phyloP scores from a whole-genome alignment of 2,888 invertebrate genomes.

The Dryobotodes eremita region DNA sequence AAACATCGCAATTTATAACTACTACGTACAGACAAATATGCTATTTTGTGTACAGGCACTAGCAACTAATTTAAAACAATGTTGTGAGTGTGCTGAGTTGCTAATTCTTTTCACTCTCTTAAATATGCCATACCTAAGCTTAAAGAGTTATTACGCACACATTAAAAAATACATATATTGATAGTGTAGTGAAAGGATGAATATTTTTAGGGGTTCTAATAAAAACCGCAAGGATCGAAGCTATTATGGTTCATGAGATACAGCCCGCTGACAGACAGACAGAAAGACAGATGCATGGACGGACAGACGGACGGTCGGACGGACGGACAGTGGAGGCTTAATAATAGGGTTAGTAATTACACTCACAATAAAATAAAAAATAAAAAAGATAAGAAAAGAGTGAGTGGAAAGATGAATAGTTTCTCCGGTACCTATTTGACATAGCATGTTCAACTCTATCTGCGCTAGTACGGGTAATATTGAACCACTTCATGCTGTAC shows the following conservation, averaged over 20 bases:
- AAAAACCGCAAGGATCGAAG: too few species aligned
- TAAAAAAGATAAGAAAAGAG: not conserved
- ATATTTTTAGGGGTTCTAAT: too few species aligned
- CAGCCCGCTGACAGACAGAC: not conserved
- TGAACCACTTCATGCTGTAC: constrained; percentile 27
- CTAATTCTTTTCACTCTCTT: too few species aligned
- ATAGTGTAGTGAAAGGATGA: too few species aligned
- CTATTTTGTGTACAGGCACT: not conserved
- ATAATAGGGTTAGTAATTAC: not conserved
- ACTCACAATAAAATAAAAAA: too few species aligned
- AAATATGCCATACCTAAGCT: too few species aligned
- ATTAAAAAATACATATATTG: too few species aligned
- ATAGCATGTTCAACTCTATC: not conserved
- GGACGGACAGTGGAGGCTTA: not conserved
- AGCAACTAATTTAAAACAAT: not conserved
- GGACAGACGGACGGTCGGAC: too few species aligned
- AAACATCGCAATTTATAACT: constrained; percentile 53
- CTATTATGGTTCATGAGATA: not conserved
- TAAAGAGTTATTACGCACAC: too few species aligned
- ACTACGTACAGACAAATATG: not conserved
- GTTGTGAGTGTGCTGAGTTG: too few species aligned
- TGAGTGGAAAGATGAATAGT: not conserved
- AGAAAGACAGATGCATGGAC: too few species aligned
- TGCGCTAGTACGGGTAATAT: not conserved
- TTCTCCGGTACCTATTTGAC: not conserved